phyloP scores from a whole-genome alignment of 2,888 invertebrate species.

The Thereva nobilitata region DNA sequence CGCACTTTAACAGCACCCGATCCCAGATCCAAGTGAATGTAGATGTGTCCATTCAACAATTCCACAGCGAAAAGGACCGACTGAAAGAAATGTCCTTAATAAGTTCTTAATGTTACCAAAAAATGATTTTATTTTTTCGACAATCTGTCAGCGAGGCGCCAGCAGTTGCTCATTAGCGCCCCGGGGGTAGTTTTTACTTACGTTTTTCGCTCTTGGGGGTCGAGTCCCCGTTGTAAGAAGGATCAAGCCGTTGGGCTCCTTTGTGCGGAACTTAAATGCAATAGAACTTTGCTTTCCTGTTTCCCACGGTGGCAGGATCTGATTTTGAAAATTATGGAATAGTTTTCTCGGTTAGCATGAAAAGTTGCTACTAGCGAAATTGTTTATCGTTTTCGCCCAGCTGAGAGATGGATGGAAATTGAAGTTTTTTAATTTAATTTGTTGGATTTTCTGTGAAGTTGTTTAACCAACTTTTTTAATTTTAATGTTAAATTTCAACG shows the following conservation, averaged over 20 bases:
- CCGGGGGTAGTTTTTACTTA: conserved; percentile 43
- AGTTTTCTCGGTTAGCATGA: neutral
- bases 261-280: conserved; percentile 93
- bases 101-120: neutral
- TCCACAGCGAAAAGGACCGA: conserved; percentile 93
- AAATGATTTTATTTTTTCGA: too few relatives aligned
- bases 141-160: too few relatives aligned
- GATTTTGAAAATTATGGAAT: conserved; percentile 48
- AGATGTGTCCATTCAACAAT: conserved; percentile 90
- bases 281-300: conserved; percentile 86
- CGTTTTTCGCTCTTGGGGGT: conserved; percentile 70
- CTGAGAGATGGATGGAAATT: too few relatives aligned
- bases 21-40: conserved; percentile 89
- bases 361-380: neutral
- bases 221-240: conserved; percentile 87
- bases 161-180: too few relatives aligned
- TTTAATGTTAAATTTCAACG: too few relatives aligned
- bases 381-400: too few relatives aligned
- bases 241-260: conserved; percentile 91
- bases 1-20: conserved; percentile 86
- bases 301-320: conserved; percentile 83
- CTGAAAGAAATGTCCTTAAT: conserved; percentile 57
- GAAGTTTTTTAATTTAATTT: too few relatives aligned
- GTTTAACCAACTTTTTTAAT: too few relatives aligned
- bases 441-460: too few relatives aligned